Evolutionary conservation across 2,113 vertebrate species (phyloP).

Genomic region (Labeo catla): DNA sequence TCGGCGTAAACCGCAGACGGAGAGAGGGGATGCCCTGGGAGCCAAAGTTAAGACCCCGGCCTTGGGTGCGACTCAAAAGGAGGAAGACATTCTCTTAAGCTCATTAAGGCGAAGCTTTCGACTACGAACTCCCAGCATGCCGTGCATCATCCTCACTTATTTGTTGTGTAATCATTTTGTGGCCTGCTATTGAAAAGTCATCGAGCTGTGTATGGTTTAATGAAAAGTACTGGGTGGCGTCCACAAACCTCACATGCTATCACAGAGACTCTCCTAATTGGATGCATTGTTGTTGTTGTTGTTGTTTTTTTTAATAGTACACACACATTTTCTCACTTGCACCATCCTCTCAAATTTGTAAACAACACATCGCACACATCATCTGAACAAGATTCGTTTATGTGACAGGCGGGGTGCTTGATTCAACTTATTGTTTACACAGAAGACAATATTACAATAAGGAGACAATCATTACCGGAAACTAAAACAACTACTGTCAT

Average conservation of each 20-base stretch:
- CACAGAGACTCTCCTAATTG: constrained; percentile 87
- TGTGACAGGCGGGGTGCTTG: constrained; percentile 65
- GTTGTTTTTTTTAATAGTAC: constrained; percentile 53
- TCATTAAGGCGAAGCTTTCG: constrained; percentile 89
- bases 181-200: constrained; percentile 85
- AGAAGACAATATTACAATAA: constrained; percentile 43
- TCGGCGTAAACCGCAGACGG: constrained; percentile 87
- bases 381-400: constrained; percentile 71
- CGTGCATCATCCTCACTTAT: constrained; percentile 90
- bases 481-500: constrained; percentile 34
- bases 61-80: constrained; percentile 64
- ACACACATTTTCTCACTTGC: constrained; percentile 64
- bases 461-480: constrained; percentile 39
- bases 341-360: constrained; percentile 69
- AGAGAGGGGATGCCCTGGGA: constrained; percentile 76
- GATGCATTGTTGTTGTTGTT: constrained; percentile 60
- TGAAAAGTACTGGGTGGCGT: constrained; percentile 87
- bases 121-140: constrained; percentile 83
- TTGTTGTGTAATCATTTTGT: constrained; percentile 94
- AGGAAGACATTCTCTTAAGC: constrained; percentile 86
- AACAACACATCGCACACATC: constrained; percentile 70
- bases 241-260: constrained; percentile 82
- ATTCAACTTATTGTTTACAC: constrained; percentile 55
- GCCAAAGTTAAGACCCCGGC: constrained; percentile 77
- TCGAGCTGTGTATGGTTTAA: constrained; percentile 92